Percentiles rank a stretch among this genome's conserved stretches.
These are phyloP conservation scores for Aurelia sp. DNA, from an alignment of 30 jellyfish, hydroid and myxozoan genomes.

Conservation along the genomic window DNA sequence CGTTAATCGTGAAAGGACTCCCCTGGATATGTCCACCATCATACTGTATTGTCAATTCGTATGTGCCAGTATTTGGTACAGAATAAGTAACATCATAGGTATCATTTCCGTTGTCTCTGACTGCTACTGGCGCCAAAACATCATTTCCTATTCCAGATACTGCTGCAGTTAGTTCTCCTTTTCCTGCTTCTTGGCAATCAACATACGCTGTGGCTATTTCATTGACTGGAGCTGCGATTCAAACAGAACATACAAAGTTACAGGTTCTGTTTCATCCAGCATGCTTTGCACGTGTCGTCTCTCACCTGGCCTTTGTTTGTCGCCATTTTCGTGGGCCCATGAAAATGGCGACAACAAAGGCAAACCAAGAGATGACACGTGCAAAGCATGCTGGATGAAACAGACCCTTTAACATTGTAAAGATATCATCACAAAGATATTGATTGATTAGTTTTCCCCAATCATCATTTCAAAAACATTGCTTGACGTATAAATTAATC, in stretches of 20 bases:
- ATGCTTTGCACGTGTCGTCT: too few species aligned
- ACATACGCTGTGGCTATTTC: constrained; percentile 62
- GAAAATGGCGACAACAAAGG: too few species aligned
- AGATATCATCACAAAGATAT: too few species aligned
- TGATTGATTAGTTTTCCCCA: too few species aligned
- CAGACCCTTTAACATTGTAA: too few species aligned
- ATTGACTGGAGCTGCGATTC: constrained; percentile 70
- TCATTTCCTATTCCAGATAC: constrained; percentile 67
- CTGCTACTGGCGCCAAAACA: constrained; percentile 43
- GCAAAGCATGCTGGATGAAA: too few species aligned
- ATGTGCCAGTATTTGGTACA: constrained; percentile 80
- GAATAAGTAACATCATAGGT: constrained; percentile 84
- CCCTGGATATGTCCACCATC: constrained; percentile 87
- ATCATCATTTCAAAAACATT: too few species aligned
- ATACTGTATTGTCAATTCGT: constrained; percentile 68
- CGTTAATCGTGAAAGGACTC: constrained; percentile 91
- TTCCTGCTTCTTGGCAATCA: constrained; percentile 86
- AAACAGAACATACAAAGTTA: neutral
- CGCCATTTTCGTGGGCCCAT: too few species aligned
- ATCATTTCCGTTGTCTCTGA: constrained; percentile 75
- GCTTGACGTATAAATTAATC: too few species aligned
- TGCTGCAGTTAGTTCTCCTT: constrained; percentile 83
- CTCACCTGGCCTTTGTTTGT: too few species aligned
- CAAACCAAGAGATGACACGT: too few species aligned
- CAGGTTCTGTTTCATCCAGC: too few species aligned